Evolutionary conservation across 1,140 invertebrate genomes (phyloP), one percentile per base, ranked within the genome.

Genomic region (Mamestra configurata): DNA sequence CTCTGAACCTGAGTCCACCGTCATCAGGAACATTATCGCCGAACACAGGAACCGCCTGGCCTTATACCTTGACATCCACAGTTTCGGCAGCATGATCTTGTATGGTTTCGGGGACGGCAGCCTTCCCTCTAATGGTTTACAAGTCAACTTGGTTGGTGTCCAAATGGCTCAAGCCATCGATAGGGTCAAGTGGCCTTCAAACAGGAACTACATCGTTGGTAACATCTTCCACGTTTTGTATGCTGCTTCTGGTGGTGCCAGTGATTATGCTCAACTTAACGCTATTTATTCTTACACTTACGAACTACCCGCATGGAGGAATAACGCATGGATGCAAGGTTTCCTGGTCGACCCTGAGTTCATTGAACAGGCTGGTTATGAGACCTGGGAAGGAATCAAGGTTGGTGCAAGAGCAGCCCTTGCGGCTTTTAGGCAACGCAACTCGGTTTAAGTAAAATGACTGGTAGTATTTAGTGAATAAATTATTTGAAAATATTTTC

Each of bases 301-400:
- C 61, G 97, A 98, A 90, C 88, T 98, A 22, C 95, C 97, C 1
- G 96, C 97, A 64, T 96, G 96, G 53, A 97, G 97, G 76, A 93
- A 87, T 76, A 97, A 96, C 5, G n/a, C 24, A 31, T 11, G 27
- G 22, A 2, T 89, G 0, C 82, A 84, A 22, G 89, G 90, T 43
- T 92, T 92, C 79, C 76, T 90, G 8, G 89, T 92, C 0, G 88
- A 92, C 20, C 86, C 89, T 18, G 87, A 81, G 31, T 92, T 92
- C 37, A 89, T 91, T 70, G 82, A 83, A 59, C 90, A 92, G 77
- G 90, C 87, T 80, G 88, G 87, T 13, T 82, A 73, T 24, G 90
- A 91, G 64, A 91, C 90, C 15, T 91, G 90, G 90, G 86, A 89
- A 81, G 90, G 87, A 51, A 88, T 91, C 24, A 88, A 88, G 35